phyloP scores from a whole-genome alignment of 2,888 invertebrate genomes.

The Dioctria rufipes region DNA sequence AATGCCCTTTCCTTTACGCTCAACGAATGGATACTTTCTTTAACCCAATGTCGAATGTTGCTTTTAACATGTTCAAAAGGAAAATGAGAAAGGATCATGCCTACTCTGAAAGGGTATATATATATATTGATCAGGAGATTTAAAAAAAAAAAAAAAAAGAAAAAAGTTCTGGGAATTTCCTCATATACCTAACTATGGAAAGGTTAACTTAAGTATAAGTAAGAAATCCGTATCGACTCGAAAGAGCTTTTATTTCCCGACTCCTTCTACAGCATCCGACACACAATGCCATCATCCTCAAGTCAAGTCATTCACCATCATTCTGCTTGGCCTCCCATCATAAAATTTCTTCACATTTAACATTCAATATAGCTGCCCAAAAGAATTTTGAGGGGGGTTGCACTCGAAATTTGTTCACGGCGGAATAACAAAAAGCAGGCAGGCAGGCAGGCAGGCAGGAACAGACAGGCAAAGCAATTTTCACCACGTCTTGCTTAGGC shows the following conservation, averaged over 20 bases:
- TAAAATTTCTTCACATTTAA: no score
- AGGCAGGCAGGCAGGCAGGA: background rate
- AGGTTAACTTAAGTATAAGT: slow-evolving; percentile 2
- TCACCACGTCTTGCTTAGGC: slow-evolving; percentile 16
- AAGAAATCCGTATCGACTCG: background rate
- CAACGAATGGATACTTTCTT: no score
- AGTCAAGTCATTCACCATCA: background rate
- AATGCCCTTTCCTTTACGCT: no score
- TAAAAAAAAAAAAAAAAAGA: no score
- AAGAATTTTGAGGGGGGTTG: background rate
- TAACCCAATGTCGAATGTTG: no score
- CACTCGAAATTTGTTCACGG: slow-evolving; percentile 21
- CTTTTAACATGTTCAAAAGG: no score
- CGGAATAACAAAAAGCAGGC: background rate
- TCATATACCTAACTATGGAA: background rate
- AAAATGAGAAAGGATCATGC: no score
- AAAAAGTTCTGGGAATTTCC: background rate
- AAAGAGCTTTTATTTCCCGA: slow-evolving; percentile 23
- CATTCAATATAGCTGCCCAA: background rate
- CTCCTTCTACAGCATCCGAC: slow-evolving; percentile 3
- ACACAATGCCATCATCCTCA: background rate
- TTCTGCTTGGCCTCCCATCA: background rate
- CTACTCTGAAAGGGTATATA: no score
- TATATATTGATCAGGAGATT: no score
- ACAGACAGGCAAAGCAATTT: background rate